Base-by-base conservation (phyloP, 92 coral and sea anemone species). In the Epizoanthus illoricatus region DNA sequence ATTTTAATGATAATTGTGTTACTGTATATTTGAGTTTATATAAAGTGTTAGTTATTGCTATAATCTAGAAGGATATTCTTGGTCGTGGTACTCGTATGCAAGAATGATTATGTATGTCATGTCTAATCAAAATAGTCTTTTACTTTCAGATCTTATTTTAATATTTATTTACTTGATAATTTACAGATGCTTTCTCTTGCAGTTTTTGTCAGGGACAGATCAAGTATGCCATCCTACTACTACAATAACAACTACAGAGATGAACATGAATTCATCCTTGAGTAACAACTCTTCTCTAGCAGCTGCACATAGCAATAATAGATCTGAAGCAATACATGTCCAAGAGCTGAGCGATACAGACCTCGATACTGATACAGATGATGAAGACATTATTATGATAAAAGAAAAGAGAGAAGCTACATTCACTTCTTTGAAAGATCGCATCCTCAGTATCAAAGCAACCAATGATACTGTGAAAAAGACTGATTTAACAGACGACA, bases 381-480 rank as follows among this genome's bases (percentile, higher is more conserved):
- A 78, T 63, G 82, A 78, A 61, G 82, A 78, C n/a, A 78, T 78
- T 41, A 43, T 78, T 64, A 36, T 78, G 60, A 62, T 78, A 20
- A 62, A 78, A 62, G 54, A 63, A 33, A 52, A 78, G 65, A 64
- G 72, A 78, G 71, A 63, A 19, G 54, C 67, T 9, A 20, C 23
- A 54, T 78, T 63, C 36, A 78, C 82, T 7, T 78, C 82, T 21
- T 78, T 78, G 61, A 78, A 78, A 70, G 71, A 78, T 63, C 71
- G 82, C 11, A 78, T 78, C 33, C 3, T 41, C 16, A 23, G 57
- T 19, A 78, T 17, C 21, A 78, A 62, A 21, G 47, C 5, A 61
- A 12, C 10, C 33, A 10, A 20, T 20, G 39, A 6, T n/a, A 7
- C 17, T 62, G 9, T 64, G 5, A 78, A 43, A 78, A 43, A 42